phyloP scores from a whole-genome alignment of 1,140 invertebrate species.

The Drosophila tropicalis region DNA sequence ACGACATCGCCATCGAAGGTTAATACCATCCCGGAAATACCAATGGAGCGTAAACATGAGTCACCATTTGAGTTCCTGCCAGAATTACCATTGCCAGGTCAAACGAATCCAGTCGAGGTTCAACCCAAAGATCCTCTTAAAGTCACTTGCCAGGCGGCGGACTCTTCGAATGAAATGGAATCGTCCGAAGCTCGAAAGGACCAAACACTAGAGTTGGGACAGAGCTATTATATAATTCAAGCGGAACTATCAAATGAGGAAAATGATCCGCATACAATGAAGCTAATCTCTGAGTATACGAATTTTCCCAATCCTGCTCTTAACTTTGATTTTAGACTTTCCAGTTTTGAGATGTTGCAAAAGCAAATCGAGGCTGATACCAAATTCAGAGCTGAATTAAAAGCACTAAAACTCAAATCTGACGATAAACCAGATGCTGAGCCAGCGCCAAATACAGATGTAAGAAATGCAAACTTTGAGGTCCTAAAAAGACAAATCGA shows the following conservation, averaged over 20 bases:
- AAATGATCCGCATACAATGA: neutral
- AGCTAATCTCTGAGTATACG: neutral
- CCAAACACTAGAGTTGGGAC: no score
- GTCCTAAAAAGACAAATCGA: slow-evolving; percentile 4
- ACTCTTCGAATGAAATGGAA: neutral
- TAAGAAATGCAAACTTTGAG: slow-evolving; percentile 8
- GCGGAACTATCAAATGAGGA: neutral
- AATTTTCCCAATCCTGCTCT: no score
- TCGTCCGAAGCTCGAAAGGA: neutral
- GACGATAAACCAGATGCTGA: neutral
- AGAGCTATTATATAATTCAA: neutral
- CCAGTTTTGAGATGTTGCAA: neutral
- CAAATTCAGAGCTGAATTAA: neutral
- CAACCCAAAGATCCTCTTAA: slow-evolving; percentile 24
- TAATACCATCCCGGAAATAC: slow-evolving; percentile 12
- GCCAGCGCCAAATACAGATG: neutral
- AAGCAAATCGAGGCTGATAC: neutral
- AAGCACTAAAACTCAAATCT: neutral
- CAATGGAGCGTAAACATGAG: slow-evolving; percentile 26
- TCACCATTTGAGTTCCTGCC: slow-evolving; percentile 30
- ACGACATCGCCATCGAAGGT: neutral
- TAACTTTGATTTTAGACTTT: no score
- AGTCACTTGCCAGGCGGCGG: slow-evolving; percentile 14
- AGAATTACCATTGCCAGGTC: slow-evolving; percentile 26
- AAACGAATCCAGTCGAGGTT: slow-evolving; percentile 17